Percentiles rank a stretch among this genome's conserved stretches.
phyloP scores from a whole-genome alignment of 2,888 invertebrate species.

The Napeogenes inachia region DNA sequence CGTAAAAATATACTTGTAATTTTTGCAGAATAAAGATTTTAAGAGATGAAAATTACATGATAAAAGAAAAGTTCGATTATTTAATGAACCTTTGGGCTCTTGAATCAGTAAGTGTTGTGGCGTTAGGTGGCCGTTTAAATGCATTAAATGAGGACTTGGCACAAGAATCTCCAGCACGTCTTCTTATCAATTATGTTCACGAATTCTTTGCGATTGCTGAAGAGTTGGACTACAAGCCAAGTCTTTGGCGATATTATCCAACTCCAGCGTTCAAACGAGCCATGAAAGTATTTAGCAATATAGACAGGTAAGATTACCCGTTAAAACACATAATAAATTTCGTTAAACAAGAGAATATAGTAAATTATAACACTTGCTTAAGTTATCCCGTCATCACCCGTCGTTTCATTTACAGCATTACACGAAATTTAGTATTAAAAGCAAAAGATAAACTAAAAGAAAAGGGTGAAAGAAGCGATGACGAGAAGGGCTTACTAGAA shows the following conservation, averaged over 20 bases:
- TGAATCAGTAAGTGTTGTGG: conserved; percentile 69
- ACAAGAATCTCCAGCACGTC: conserved; percentile 45
- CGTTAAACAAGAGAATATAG: not conserved
- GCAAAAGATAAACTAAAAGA: not conserved
- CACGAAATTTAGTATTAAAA: not conserved
- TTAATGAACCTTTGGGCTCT: conserved; percentile 78
- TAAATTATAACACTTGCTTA: too few species aligned
- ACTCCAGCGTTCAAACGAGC: conserved; percentile 47
- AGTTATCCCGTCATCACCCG: too few species aligned
- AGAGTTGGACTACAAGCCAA: conserved; percentile 53
- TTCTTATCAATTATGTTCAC: conserved; percentile 50
- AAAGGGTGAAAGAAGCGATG: conserved; percentile 15
- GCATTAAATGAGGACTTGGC: conserved; percentile 49
- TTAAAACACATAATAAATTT: conserved; percentile 35
- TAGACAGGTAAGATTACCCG: not conserved
- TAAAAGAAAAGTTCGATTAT: conserved; percentile 36
- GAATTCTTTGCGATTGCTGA: conserved; percentile 43
- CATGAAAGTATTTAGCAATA: conserved; percentile 8
- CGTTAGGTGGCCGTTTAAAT: conserved; percentile 54
- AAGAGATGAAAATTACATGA: conserved; percentile 30
- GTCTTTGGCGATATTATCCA: conserved; percentile 47
- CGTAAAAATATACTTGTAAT: not conserved
- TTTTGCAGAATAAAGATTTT: conserved; percentile 2
- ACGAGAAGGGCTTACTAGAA: conserved; percentile 77
- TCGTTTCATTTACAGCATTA: not conserved